Percentiles rank a stretch among this genome's conserved stretches.
These are phyloP conservation scores for Apeltes quadracus DNA, from an alignment of 2,113 vertebrate genomes.

Conservation along the genomic window DNA sequence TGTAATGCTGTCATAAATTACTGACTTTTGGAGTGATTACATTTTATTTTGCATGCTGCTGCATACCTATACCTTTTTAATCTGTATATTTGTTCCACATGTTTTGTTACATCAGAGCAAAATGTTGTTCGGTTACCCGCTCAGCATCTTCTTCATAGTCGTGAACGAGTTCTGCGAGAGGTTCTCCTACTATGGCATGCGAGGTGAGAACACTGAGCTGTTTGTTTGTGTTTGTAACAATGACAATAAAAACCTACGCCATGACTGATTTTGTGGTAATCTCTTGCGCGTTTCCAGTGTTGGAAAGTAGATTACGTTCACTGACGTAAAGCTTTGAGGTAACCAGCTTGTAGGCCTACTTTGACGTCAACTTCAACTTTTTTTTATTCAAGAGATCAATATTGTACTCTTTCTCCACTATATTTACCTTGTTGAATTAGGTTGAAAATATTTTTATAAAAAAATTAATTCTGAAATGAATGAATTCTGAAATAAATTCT, in stretches of 20 bases:
- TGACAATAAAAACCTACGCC: neutral
- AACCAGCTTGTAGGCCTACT: neutral
- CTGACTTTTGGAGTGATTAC: neutral
- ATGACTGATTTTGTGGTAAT: no score
- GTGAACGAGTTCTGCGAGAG: slow-evolving; percentile 96
- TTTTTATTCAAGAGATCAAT: neutral
- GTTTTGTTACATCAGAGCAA: slow-evolving; percentile 42
- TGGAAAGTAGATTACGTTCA: neutral
- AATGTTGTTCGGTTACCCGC: slow-evolving; percentile 83
- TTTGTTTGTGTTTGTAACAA: neutral
- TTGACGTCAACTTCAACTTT: neutral
- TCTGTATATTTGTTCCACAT: neutral
- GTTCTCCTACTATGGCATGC: slow-evolving; percentile 99
- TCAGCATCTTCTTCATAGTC: slow-evolving; percentile 96
- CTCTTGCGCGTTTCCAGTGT: neutral
- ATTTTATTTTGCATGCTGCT: neutral
- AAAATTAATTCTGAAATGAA: no score
- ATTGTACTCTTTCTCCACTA: neutral
- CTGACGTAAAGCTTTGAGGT: neutral
- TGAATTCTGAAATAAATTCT: neutral
- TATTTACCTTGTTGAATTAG: neutral
- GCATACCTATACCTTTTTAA: neutral
- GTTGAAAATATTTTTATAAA: neutral
- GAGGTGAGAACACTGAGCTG: slow-evolving; percentile 80
- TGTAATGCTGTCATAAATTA: neutral